Evolutionary conservation across 2,888 invertebrate genomes (phyloP).

Genomic region (Temnothorax rugatulus): DNA sequence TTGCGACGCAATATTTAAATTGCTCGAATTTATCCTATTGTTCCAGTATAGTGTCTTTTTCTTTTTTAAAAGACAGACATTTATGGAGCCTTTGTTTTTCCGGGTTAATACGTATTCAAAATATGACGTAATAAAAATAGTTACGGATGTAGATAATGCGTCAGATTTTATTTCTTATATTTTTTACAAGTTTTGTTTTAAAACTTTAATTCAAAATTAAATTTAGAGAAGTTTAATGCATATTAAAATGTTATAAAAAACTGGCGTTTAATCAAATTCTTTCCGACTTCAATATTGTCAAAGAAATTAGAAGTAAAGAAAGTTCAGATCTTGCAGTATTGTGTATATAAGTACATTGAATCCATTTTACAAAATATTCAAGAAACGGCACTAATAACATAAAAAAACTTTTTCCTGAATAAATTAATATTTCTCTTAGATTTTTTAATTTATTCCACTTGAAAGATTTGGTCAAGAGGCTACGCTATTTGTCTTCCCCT

Average conservation of each 20-base stretch:
- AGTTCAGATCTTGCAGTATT: background rate
- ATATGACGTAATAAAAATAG: background rate
- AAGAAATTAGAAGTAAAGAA: background rate
- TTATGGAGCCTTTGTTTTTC: background rate
- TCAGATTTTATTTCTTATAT: background rate
- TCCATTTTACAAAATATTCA: background rate
- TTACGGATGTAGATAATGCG: background rate
- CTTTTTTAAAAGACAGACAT: background rate
- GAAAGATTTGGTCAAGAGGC: background rate
- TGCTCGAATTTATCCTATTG: background rate
- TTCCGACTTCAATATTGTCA: background rate
- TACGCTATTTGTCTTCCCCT: background rate
- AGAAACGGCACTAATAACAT: background rate
- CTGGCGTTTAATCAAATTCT: background rate
- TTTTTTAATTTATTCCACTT: background rate
- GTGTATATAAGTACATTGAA: background rate
- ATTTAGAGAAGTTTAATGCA: background rate
- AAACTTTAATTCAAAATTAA: background rate
- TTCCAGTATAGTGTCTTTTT: background rate
- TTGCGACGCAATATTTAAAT: background rate
- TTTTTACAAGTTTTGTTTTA: background rate
- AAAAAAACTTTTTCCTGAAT: background rate
- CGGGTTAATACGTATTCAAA: background rate
- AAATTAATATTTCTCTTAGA: slow-evolving; percentile 2
- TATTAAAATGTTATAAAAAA: background rate